Conservation (phyloP, 2,888 invertebrate genomes). For the Tillus elongatus region DNA sequence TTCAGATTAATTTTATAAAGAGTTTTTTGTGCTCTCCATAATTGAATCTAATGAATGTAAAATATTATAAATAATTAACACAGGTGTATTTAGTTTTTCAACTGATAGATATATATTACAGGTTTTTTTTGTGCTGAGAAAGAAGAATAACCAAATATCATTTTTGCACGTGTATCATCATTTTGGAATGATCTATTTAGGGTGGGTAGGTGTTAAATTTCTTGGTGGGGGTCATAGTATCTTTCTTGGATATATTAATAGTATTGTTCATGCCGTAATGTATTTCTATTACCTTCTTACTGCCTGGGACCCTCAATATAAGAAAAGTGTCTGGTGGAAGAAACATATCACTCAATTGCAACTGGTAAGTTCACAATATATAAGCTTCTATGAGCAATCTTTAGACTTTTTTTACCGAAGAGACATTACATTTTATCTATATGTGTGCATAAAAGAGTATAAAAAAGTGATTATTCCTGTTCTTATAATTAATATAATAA, state of each 20-base stretch:
- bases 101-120: conserved; percentile 29
- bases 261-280: conserved; percentile 67
- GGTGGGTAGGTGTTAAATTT: conserved; percentile 52
- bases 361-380: conserved; percentile 43
- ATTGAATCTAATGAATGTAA: too few relatives aligned
- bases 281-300: conserved; percentile 69
- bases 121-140: conserved; percentile 67
- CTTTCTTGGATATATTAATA: conserved; percentile 55
- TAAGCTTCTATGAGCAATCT: not conserved
- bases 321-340: conserved; percentile 69
- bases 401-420: not conserved
- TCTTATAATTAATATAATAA: conserved; percentile 6
- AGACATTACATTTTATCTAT: too few relatives aligned
- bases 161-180: conserved; percentile 78
- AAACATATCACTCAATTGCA: conserved; percentile 71
- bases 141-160: conserved; percentile 67
- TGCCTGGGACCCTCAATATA: conserved; percentile 57
- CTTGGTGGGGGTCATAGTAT: conserved; percentile 57
- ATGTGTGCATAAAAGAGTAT: too few relatives aligned
- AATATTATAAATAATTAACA: too few relatives aligned
- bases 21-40: too few relatives aligned
- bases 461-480: conserved; percentile 8
- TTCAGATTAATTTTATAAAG: too few relatives aligned
- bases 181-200: conserved; percentile 61
- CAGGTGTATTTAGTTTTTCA: too few relatives aligned